phyloP scores from a whole-genome alignment of 2,797 vertebrate species.

The Hypotaenidia philippensis region DNA sequence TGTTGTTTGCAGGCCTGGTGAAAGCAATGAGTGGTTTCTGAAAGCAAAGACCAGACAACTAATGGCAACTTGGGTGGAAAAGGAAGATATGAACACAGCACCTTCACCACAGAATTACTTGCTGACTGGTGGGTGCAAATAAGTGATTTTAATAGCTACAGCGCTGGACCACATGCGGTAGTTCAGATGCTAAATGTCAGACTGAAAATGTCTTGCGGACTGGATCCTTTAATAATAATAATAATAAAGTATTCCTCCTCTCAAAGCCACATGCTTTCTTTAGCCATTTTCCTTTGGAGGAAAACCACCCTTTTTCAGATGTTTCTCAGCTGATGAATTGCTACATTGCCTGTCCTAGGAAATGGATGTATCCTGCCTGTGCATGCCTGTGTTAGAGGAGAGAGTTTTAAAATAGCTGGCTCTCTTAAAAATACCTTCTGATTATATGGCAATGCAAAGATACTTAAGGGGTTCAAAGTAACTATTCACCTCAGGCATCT shows the following conservation, averaged over 20 bases:
- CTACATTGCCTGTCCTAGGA: slow-evolving; percentile 10
- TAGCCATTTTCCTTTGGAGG: slow-evolving; percentile 62
- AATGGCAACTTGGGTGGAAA: background rate
- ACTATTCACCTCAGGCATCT: background rate
- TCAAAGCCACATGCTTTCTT: slow-evolving; percentile 72
- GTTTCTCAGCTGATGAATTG: slow-evolving; percentile 63
- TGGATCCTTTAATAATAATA: slow-evolving; percentile 67
- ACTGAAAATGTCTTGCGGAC: slow-evolving; percentile 51
- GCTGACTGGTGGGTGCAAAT: slow-evolving; percentile 23
- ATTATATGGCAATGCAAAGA: slow-evolving; percentile 13
- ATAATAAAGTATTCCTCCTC: slow-evolving; percentile 19
- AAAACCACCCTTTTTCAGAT: slow-evolving; percentile 57
- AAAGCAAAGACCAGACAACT: background rate
- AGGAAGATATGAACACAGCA: background rate
- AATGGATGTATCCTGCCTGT: slow-evolving; percentile 45
- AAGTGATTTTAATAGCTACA: slow-evolving; percentile 26
- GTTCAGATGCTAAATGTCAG: slow-evolving; percentile 49
- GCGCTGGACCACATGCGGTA: slow-evolving; percentile 4
- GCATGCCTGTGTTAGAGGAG: slow-evolving; percentile 48
- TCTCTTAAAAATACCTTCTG: background rate
- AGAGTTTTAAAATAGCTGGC: slow-evolving; percentile 39
- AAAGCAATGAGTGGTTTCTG: background rate
- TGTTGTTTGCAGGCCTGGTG: background rate
- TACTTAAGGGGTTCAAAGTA: background rate
- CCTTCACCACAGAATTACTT: slow-evolving; percentile 21